A percentile compares a stretch with the other conserved stretches of the same genome.
These are phyloP conservation scores for Pelochelys cantorii DNA, from an alignment of 2,797 vertebrate species.

Conservation along the genomic window DNA sequence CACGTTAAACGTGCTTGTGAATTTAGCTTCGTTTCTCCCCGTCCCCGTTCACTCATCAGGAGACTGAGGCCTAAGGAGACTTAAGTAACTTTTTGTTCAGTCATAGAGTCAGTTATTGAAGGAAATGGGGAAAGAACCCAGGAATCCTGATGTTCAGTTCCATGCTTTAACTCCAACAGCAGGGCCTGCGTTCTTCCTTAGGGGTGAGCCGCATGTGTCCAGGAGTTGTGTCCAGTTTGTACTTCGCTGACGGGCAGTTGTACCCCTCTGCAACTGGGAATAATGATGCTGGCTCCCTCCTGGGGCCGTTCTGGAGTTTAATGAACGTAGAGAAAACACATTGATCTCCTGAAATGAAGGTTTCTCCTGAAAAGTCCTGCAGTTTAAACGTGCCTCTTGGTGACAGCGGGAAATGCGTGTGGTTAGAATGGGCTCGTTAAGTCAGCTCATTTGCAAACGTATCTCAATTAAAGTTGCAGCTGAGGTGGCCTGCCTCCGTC, in stretches of 20 bases:
- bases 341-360: slow-evolving; percentile 20
- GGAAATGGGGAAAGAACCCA: slow-evolving; percentile 14
- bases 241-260: slow-evolving; percentile 36
- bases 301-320: background rate
- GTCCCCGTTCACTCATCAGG: background rate
- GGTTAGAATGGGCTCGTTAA: accelerated
- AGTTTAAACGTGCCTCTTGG: background rate
- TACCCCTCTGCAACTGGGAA: slow-evolving; percentile 50
- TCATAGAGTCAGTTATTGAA: slow-evolving; percentile 36
- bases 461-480: accelerated
- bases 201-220: background rate
- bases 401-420: accelerated
- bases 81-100: background rate
- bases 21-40: background rate
- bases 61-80: background rate
- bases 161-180: slow-evolving; percentile 35
- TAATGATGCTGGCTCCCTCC: slow-evolving; percentile 49
- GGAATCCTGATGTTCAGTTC: background rate
- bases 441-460: background rate
- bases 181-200: background rate
- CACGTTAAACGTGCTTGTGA: background rate
- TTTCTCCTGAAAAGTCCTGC: slow-evolving; percentile 1
- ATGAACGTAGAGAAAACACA: background rate
- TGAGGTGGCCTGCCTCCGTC: accelerated
- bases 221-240: slow-evolving; percentile 25